A percentile compares a stretch with the other conserved stretches of the same genome.
These are phyloP conservation scores for Acanthopagrus latus DNA, from an alignment of 2,797 vertebrate species.

Conservation along the genomic window DNA sequence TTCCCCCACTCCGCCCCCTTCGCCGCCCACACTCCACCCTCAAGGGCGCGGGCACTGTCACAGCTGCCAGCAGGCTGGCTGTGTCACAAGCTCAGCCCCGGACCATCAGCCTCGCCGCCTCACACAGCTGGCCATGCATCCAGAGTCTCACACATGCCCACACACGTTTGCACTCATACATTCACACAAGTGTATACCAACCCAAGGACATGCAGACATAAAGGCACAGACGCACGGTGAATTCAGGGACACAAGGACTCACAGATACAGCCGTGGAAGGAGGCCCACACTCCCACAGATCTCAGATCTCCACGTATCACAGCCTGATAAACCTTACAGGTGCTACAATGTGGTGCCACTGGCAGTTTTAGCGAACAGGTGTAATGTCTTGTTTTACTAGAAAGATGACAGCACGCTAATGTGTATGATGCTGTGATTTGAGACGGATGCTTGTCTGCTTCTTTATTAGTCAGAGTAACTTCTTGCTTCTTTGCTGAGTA, in stretches of 20 bases:
- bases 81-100: conserved; percentile 62
- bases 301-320: too few species aligned
- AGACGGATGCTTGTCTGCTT: conserved; percentile 31
- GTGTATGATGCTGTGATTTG: conserved; percentile 22
- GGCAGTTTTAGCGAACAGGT: conserved; percentile 49
- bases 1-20: not conserved
- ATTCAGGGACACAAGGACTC: conserved; percentile 23
- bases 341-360: conserved; percentile 29
- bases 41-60: conserved; percentile 64
- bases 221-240: conserved; percentile 21
- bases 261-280: conserved; percentile 2
- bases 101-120: conserved; percentile 47
- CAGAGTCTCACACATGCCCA: conserved; percentile 73
- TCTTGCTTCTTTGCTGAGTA: not conserved
- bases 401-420: conserved; percentile 39
- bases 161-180: conserved; percentile 56
- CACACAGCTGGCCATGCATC: conserved; percentile 74
- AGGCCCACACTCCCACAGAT: conserved; percentile 3
- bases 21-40: conserved; percentile 48
- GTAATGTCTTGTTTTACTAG: conserved; percentile 54
- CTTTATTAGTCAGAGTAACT: conserved; percentile 2
- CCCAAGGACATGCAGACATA: conserved; percentile 61
- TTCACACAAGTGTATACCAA: conserved; percentile 64
- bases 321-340: conserved; percentile 1
- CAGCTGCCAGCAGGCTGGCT: conserved; percentile 77